Percentiles rank a stretch among this genome's conserved stretches.
Evolutionary conservation across 2,113 vertebrate species (phyloP).

Genomic region (Gymnorhina tibicen): DNA sequence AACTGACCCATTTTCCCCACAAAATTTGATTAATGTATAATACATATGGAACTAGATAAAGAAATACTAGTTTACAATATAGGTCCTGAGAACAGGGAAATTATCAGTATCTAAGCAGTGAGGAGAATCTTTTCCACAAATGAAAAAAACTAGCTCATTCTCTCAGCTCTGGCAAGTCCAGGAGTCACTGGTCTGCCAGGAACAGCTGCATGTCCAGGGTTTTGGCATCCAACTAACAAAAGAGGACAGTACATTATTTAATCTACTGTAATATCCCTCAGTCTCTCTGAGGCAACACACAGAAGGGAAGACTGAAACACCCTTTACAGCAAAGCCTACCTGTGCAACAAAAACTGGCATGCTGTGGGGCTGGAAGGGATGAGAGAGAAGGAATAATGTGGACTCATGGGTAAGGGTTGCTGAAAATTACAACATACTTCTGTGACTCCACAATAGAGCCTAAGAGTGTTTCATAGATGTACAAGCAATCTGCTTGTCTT

Average conservation of each 20-base stretch:
- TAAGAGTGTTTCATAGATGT: neutral
- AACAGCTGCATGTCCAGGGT: slow-evolving; percentile 31
- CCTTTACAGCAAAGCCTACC: neutral
- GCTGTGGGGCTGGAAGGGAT: neutral
- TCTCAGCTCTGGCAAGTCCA: neutral
- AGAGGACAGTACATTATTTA: neutral
- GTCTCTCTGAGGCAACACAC: neutral
- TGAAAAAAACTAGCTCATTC: neutral
- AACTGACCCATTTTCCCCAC: neutral
- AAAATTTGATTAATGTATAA: neutral
- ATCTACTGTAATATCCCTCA: neutral
- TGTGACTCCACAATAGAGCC: neutral
- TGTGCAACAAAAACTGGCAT: neutral
- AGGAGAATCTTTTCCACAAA: neutral
- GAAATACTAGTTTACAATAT: neutral
- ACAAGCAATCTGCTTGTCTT: slow-evolving; percentile 17
- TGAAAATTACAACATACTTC: neutral
- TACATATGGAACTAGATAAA: neutral
- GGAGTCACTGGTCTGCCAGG: neutral
- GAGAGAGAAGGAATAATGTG: rapidly evolving
- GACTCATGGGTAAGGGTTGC: neutral
- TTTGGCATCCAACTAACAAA: neutral
- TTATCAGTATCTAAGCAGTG: neutral
- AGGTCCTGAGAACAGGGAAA: neutral
- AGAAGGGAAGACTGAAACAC: neutral